Base-by-base conservation (phyloP, 1,140 invertebrate species). In the Drosophila pseudoananassae region DNA sequence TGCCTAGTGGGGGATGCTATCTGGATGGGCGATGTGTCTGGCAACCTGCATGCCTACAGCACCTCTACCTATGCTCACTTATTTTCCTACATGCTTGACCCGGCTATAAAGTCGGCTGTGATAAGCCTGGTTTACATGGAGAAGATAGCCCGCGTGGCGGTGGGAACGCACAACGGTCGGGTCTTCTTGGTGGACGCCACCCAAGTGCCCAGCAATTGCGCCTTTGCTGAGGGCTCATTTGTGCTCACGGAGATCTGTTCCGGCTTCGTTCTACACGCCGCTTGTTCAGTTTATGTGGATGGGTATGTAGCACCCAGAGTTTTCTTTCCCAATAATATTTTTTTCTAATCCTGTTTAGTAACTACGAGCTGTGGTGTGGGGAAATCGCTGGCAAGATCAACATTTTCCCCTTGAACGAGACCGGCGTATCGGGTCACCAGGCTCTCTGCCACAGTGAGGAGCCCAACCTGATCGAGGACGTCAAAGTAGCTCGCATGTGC, bases 1-100 rank as follows among this genome's bases (percentile, higher is more conserved):
- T 96, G 95, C 81, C 94, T 95, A 2, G 94, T 97, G 49, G 90
- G 75, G 20, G 80, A 17, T 93, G 95, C 65, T 33, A 94, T 98
- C 50, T 98, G 97, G 97, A 94, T 98, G 57, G 97, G 97, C 0
- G 97, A 98, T 91, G 95, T 95, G 56, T 92, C 93, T 0, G 97
- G 96, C 12, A 94, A 95, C 57, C 94, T 98, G 50, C 96, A 97
- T 78, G 95, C 96, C 0, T 98, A 96, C 75, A 94, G 93, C 64
- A 92, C 92, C 23, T 78, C 92, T 7, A 93, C 93, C 82, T 94
- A 93, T 63, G 91, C 84, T 29, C 93, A 93, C 82, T 84, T 94
- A 50, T 95, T 95, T 83, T 92, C 93, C 9, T 94, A 94, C 64
- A 90, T 93, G 58, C 75, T 94, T 8, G 94, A 94, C 81, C 89